Evolutionary conservation across 2,888 invertebrate genomes (phyloP), one percentile per base, ranked within the genome.

Genomic region (Ferrisia virgata): DNA sequence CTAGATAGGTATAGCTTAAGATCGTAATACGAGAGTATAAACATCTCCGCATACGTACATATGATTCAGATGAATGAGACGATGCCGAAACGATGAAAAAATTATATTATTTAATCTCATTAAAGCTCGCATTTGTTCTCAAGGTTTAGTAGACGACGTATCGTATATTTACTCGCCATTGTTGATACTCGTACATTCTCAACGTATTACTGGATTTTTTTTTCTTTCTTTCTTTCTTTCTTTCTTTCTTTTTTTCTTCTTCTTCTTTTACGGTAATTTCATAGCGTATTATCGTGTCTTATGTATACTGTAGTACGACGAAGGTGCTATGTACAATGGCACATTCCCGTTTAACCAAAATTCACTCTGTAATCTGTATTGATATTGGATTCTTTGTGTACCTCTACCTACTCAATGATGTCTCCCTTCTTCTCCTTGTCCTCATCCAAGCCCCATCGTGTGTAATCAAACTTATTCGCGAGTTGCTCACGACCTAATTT

Each of bases 81-180:
- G 53, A 53, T 31, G 72, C 72, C 72, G 72, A 76, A 76, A 36
- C 36, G 72, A n/a, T 8, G 18, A 9, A 33, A 76, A 76, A 76
- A 76, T 76, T 33, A 76, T 76, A 76, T 36, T 76, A 36, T 76
- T 76, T 76, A 76, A 76, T 76, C 72, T 36, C 36, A 76, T 76
- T 76, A 76, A 64, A 76, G 72, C 72, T 33, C 72, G 36, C 72
- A 36, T 36, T 53, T 76, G 36, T 76, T 76, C 72, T 76, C 72
- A 76, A 76, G 72, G 72, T 76, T 76, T 36, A 36, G 4, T 15
- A 28, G 22, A 53, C 53, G 53, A n/a, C 5, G 18, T 22, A 53
- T 22, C 47, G n/a, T 53, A 53, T 53, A 53, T 22, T 53, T 53
- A 53, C 22, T 18, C 22, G 18, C 72, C 13, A 76, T 76, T 76